These are phyloP conservation scores for Strigamia maritima DNA, from an alignment of 2,888 invertebrate genomes.

Conservation along the genomic window DNA sequence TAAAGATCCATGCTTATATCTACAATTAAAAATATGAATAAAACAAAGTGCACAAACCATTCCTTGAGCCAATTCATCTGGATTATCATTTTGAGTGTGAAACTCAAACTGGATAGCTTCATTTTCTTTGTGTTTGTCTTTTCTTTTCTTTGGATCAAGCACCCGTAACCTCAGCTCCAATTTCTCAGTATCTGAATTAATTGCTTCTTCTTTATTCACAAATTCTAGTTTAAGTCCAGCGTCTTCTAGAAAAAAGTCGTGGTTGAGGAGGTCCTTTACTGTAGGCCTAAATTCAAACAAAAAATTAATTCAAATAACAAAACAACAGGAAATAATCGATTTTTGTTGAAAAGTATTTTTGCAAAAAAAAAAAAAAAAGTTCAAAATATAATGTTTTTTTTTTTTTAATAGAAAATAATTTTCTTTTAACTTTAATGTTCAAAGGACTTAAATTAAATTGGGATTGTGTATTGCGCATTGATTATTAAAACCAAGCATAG, in stretches of 20 bases:
- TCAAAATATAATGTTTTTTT: no score
- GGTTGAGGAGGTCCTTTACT: constrained; percentile 88
- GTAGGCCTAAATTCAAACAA: constrained; percentile 64
- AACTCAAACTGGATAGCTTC: constrained; percentile 99
- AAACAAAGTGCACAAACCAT: constrained; percentile 62
- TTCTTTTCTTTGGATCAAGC: constrained; percentile 93
- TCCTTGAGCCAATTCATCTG: constrained; percentile 89
- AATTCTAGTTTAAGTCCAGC: constrained; percentile 75
- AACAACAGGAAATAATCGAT: background rate
- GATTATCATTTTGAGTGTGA: constrained; percentile 84
- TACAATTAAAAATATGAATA: background rate
- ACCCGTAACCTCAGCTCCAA: constrained; percentile 89
- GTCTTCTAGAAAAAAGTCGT: constrained; percentile 97
- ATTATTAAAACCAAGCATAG: no score
- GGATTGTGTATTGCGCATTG: no score
- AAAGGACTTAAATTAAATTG: no score
- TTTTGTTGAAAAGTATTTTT: background rate
- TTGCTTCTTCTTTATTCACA: constrained; percentile 60
- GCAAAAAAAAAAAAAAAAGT: background rate
- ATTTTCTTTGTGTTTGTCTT: constrained; percentile 96
- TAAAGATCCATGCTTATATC: no score
- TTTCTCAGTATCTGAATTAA: constrained; percentile 56
- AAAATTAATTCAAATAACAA: constrained; percentile 17
- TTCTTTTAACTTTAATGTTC: no score
- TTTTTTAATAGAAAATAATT: no score